These are phyloP conservation scores for Cynopterus sphinx DNA, from an alignment of 2,797 vertebrate genomes.

Conservation along the genomic window DNA sequence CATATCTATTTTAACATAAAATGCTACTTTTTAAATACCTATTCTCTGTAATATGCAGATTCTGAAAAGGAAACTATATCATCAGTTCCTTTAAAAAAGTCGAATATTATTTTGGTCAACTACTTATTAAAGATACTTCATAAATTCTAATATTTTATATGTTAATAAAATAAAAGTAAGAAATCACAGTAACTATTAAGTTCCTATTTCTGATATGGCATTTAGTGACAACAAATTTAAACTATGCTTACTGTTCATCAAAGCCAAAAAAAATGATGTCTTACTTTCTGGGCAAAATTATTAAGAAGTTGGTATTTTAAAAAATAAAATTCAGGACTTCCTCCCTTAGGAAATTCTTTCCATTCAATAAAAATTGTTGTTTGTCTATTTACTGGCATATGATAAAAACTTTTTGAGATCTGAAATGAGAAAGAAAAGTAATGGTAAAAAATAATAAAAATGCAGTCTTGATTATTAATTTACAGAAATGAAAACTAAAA, in stretches of 20 bases:
- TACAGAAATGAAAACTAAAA: conserved; percentile 20
- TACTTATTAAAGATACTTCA: conserved; percentile 9
- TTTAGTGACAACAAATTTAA: not conserved
- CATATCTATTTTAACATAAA: conserved; percentile 9
- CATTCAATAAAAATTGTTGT: conserved; percentile 85
- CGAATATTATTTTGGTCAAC: not conserved
- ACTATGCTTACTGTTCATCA: not conserved
- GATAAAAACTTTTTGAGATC: conserved; percentile 83
- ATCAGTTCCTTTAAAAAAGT: not conserved
- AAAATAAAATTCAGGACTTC: conserved; percentile 84
- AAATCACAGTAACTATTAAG: not conserved
- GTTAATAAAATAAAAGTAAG: not conserved
- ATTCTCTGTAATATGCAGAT: not conserved
- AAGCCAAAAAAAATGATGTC: not conserved
- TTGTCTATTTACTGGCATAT: conserved; percentile 63
- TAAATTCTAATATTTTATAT: not conserved
- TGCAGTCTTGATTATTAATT: not conserved
- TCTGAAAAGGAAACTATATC: not conserved
- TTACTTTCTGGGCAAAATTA: conserved; percentile 85
- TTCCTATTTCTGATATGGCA: not conserved
- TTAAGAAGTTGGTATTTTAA: conserved; percentile 82
- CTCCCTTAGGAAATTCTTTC: conserved; percentile 83
- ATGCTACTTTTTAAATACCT: conserved; percentile 9
- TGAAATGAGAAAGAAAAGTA: conserved; percentile 73
- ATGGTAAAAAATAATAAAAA: not conserved